Percentiles rank a stretch among this genome's conserved stretches.
Evolutionary conservation across 2,113 vertebrate species (phyloP).

Genomic region (Chaenogobius annularis): DNA sequence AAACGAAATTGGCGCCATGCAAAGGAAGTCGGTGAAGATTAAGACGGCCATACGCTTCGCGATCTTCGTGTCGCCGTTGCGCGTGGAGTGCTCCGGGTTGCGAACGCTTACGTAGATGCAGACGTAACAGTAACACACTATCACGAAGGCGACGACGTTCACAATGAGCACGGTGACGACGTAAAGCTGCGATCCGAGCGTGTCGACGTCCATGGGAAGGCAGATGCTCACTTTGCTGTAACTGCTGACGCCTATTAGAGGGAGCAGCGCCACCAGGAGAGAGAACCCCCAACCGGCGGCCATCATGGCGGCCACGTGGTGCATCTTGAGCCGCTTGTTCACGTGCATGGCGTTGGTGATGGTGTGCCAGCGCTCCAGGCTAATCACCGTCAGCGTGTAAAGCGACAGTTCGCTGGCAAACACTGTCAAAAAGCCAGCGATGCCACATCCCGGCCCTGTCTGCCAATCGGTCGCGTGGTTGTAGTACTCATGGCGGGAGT

Average conservation of each 20-base stretch:
- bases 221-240: slow-evolving; percentile 95
- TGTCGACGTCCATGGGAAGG: slow-evolving; percentile 93
- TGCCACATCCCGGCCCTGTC: slow-evolving; percentile 82
- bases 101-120: slow-evolving; percentile 87
- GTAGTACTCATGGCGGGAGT: slow-evolving; percentile 86
- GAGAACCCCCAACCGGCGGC: slow-evolving; percentile 85
- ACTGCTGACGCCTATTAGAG: slow-evolving; percentile 87
- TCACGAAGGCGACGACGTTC: slow-evolving; percentile 83
- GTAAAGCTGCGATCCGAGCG: slow-evolving; percentile 81
- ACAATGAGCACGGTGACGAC: slow-evolving; percentile 82
- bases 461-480: slow-evolving; percentile 94
- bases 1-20: slow-evolving; percentile 94
- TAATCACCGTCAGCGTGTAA: slow-evolving; percentile 89
- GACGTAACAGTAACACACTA: slow-evolving; percentile 87
- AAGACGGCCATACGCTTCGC: slow-evolving; percentile 94
- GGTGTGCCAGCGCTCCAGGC: slow-evolving; percentile 90
- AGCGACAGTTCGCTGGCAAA: slow-evolving; percentile 92
- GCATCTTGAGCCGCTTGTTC: slow-evolving; percentile 81
- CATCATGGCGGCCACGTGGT: slow-evolving; percentile 84
- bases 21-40: slow-evolving; percentile 94
- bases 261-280: slow-evolving; percentile 81
- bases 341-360: slow-evolving; percentile 89
- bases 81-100: slow-evolving; percentile 82
- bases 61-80: slow-evolving; percentile 85
- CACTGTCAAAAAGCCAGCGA: slow-evolving; percentile 87